Evolutionary conservation across 2,113 vertebrate species (phyloP), one percentile per base, ranked within the genome.

Genomic region (Otis tarda): DNA sequence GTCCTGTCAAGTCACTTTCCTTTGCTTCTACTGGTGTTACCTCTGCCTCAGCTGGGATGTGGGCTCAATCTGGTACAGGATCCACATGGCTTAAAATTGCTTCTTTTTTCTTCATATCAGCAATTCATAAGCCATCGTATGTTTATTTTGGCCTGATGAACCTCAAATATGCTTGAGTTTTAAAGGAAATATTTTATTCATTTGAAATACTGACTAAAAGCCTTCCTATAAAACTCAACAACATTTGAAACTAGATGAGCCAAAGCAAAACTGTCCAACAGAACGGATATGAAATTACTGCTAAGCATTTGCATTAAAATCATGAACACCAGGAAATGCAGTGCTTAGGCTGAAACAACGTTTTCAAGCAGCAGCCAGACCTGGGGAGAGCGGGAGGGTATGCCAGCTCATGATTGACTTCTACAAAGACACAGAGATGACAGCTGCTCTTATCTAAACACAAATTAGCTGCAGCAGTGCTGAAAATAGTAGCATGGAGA

Each of bases 401-500:
- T 71, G 64, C 68, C 89, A 94, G 45, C 19, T 87, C 1, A 1
- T 85, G 50, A 94, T 4, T 94, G 91, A 87, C 92, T 93, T 88
- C 90, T 50, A 5, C 4, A 0, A 90, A 91, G 70, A 84, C n/a
- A 84, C 67, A 91, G 67, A 73, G 70, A 83, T 0, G 18, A 69
- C 78, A 95, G 67, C 53, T 95, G 85, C 63, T 93, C 78, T 13
- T 65, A 57, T 61, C 75, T 55, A 80, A 94, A 77, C 37, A 90
- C 31, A 80, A 91, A 90, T 69, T 57, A 87, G 19, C 63, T 80
- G 56, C 47, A 92, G 22, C 41, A 83, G 75, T 8, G 17, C 75
- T 85, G 83, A 92, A 90, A 94, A 80, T 18, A 85, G 78, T 12
- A 53, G 9, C 67, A 18, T 0, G 2, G 39, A 60, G 35, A 69